Percentiles rank a stretch among this genome's conserved stretches.
These are phyloP conservation scores for Andrena camellia DNA, from an alignment of 2,888 invertebrate genomes.

Conservation along the genomic window DNA sequence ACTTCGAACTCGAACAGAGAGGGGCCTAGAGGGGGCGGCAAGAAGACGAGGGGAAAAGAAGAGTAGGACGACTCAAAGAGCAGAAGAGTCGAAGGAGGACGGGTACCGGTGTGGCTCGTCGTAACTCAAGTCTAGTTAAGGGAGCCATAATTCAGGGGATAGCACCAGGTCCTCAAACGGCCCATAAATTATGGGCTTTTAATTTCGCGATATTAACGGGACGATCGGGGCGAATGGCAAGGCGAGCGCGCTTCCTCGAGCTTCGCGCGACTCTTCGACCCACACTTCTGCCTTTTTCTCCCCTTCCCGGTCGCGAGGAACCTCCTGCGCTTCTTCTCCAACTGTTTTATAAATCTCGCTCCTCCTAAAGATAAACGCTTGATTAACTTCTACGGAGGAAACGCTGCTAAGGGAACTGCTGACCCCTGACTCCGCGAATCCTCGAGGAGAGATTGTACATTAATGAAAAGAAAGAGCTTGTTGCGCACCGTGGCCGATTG, in stretches of 20 bases:
- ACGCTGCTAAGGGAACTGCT: neutral
- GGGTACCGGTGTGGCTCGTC: constrained; percentile 78
- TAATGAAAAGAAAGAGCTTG: neutral
- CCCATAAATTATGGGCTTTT: constrained; percentile 84
- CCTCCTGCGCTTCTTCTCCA: constrained; percentile 10
- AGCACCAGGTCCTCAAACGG: constrained; percentile 83
- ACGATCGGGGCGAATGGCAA: constrained; percentile 76
- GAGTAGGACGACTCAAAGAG: constrained; percentile 72
- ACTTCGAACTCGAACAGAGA: constrained; percentile 64
- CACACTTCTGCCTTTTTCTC: constrained; percentile 11
- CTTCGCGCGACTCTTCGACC: constrained; percentile 24
- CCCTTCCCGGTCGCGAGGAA: neutral
- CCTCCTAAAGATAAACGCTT: neutral
- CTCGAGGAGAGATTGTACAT: neutral
- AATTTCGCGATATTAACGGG: constrained; percentile 84
- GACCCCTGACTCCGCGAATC: neutral
- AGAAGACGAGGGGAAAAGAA: constrained; percentile 45
- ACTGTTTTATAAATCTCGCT: constrained; percentile 11
- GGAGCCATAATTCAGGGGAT: constrained; percentile 84
- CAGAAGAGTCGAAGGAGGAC: constrained; percentile 73
- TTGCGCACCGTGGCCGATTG: neutral
- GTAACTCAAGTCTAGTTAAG: constrained; percentile 85
- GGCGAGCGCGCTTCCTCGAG: constrained; percentile 55
- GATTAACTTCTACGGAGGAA: constrained; percentile 2
- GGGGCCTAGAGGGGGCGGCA: constrained; percentile 32